A percentile compares a stretch with the other conserved stretches of the same genome.
Conservation (phyloP, 1,140 invertebrate genomes). For the Sycophila sp. region DNA sequence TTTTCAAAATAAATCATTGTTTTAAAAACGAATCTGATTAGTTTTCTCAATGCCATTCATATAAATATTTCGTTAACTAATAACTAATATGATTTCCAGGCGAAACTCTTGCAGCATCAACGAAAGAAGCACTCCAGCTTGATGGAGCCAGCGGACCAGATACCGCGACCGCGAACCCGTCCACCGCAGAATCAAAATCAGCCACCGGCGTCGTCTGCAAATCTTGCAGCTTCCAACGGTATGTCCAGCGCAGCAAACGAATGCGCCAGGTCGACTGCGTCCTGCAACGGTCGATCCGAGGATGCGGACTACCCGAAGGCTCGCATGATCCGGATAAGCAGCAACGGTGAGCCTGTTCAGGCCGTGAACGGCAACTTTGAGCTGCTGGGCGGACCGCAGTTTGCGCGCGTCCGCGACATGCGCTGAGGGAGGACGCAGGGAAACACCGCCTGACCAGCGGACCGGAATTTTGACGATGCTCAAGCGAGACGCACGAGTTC, state of each 20-base stretch:
- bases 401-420: constrained; percentile 60
- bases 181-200: constrained; percentile 58
- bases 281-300: no score
- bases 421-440: constrained; percentile 51
- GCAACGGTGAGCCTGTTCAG: background rate
- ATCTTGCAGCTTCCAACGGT: constrained; percentile 28
- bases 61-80: background rate
- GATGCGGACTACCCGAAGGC: constrained; percentile 38
- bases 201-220: constrained; percentile 38
- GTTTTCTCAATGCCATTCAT: no score
- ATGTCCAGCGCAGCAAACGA: constrained; percentile 47
- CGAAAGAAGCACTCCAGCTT: constrained; percentile 75
- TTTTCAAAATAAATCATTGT: no score
- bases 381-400: constrained; percentile 50
- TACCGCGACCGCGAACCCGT: constrained; percentile 60
- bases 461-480: constrained; percentile 38
- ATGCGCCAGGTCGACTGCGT: constrained; percentile 51
- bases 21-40: no score
- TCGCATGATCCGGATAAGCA: constrained; percentile 3
- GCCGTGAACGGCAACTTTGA: constrained; percentile 38
- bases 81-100: constrained; percentile 50
- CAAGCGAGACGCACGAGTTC: no score
- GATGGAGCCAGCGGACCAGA: constrained; percentile 63
- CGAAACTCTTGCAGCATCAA: constrained; percentile 84
- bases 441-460: constrained; percentile 38